Conservation (phyloP, 1,140 invertebrate genomes). For the Aphelinus certus region DNA sequence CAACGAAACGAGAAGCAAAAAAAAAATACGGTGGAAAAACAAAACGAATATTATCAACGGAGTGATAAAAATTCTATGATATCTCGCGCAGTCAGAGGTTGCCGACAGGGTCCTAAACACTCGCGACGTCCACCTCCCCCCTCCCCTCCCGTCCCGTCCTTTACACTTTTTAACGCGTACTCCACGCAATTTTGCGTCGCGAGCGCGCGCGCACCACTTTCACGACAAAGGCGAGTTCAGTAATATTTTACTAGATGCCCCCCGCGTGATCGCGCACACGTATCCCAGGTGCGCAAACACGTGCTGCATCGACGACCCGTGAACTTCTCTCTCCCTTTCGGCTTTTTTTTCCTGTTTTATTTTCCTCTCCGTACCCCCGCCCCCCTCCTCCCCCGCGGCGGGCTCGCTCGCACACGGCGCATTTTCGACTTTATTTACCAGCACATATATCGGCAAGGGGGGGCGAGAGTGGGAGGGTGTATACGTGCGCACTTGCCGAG, state of each 20-base stretch:
- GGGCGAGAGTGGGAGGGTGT: no score
- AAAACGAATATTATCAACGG: slow-evolving; percentile 9
- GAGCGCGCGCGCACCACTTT: not conserved
- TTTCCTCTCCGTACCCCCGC: not conserved
- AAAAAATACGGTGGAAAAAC: not conserved
- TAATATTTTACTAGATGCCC: slow-evolving; percentile 17
- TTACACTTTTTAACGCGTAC: slow-evolving; percentile 26
- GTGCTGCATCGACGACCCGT: slow-evolving; percentile 21
- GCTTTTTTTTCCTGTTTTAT: slow-evolving; percentile 12
- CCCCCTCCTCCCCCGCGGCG: no score
- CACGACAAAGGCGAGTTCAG: slow-evolving; percentile 20
- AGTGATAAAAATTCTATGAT: slow-evolving; percentile 5
- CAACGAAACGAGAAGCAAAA: no score
- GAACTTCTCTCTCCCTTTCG: not conserved
- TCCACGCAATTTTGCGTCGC: slow-evolving; percentile 8
- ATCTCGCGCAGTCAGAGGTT: not conserved
- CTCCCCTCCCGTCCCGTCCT: not conserved
- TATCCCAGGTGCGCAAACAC: slow-evolving; percentile 4
- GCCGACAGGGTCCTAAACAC: slow-evolving; percentile 15
- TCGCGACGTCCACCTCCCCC: not conserved
- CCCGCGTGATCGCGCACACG: no score
- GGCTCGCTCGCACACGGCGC: no score
- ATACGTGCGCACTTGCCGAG: no score
- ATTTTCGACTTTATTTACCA: no score
- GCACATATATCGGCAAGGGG: no score